Percentiles rank a stretch among this genome's conserved stretches.
Evolutionary conservation across 1,140 invertebrate species (phyloP).

Genomic region (Zaprionus ornatus): DNA sequence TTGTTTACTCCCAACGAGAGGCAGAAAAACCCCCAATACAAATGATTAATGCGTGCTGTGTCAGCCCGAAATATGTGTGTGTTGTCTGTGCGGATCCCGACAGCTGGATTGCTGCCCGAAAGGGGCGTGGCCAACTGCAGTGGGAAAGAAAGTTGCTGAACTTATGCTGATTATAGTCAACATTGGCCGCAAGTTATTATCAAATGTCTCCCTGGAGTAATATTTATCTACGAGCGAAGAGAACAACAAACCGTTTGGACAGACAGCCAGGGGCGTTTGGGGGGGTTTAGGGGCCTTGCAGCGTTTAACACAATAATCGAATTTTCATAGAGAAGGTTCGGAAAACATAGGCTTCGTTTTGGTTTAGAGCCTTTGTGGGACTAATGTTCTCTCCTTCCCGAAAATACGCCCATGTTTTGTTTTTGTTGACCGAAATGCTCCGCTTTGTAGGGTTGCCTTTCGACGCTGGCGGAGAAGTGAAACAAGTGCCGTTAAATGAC

Average conservation of each 20-base stretch:
- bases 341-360: conserved; percentile 12
- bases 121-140: conserved; percentile 45
- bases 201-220: conserved; percentile 78
- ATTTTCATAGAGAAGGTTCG: conserved; percentile 43
- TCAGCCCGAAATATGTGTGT: conserved; percentile 73
- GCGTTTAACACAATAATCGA: conserved; percentile 76
- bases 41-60: conserved; percentile 77
- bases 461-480: conserved; percentile 31
- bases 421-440: conserved; percentile 28
- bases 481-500: conserved; percentile 76
- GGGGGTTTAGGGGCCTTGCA: conserved; percentile 31
- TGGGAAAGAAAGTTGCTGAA: conserved; percentile 62
- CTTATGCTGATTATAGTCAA: conserved; percentile 78
- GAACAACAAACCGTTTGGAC: conserved; percentile 17
- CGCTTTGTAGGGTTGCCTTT: not conserved
- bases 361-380: conserved; percentile 57
- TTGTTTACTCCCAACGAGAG: conserved; percentile 58
- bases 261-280: conserved; percentile 7
- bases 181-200: conserved; percentile 79
- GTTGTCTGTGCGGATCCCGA: conserved; percentile 42
- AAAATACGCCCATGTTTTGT: conserved; percentile 44
- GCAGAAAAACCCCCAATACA: conserved; percentile 51
- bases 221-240: conserved; percentile 60
- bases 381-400: conserved; percentile 33
- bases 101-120: not conserved